Evolutionary conservation across 2,797 vertebrate species (phyloP), one percentile per base, ranked within the genome.

Genomic region (Gallinago solitaria): DNA sequence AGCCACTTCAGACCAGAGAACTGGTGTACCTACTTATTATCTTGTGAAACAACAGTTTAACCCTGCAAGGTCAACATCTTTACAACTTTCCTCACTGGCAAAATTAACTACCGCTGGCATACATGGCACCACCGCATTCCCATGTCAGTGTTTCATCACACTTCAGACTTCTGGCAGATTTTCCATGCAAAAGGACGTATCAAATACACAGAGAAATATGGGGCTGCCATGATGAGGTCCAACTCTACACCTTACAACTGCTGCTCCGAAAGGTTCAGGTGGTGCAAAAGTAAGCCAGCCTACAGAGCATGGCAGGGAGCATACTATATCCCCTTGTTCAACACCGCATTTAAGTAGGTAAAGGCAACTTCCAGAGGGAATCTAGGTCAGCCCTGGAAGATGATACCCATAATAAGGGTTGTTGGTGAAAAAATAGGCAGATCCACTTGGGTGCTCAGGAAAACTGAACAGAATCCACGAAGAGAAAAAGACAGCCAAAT

Each of bases 221-320:
- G 9, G 12, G 19, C 4, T 90, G 47, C 53, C 79, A 20, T 4
- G n/a, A 64, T 0, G 0, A 76, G 21, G 10, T 76, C 59, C n/a
- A 63, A 67, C 7, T 7, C n/a, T 30, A n/a, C 35, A 51, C 27
- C 8, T 81, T n/a, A 54, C 16, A 54, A 19, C 3, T 65, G 14
- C 3, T 83, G 50, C 45, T 82, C 47, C 74, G 24, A 12, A 60
- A 70, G 28, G 67, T 56, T 51, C 41, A 60, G 74, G 60, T 5
- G 13, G n/a, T 48, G 32, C 61, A 75, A 17, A 75, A 56, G 53
- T 56, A 88, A 91, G 18, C 9, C 47, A 57, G 39, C 15, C 45
- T 3, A 41, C 14, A 53, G 5, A 81, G 33, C 56, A 70, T 4
- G n/a, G 73, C 80, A 83, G 16, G 14, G 65, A 69, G 6, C 2